Evolutionary conservation across 2,888 invertebrate species (phyloP), one percentile per base, ranked within the genome.

Genomic region (Eurytoma adleriae): DNA sequence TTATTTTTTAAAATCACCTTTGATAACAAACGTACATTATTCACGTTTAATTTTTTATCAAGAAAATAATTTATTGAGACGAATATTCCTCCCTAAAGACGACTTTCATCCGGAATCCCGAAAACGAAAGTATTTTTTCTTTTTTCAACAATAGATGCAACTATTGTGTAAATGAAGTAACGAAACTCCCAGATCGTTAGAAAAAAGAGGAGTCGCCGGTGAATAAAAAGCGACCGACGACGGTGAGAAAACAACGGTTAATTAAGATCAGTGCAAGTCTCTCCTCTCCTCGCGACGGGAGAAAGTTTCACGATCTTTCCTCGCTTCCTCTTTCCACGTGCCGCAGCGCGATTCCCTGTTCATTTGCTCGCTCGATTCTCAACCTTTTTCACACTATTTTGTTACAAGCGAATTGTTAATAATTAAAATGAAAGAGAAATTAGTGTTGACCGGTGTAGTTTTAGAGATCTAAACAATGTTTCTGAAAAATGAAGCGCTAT

Each of bases 261-360:
- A 84, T 84, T 84, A 84, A 81, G 70, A 83, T 83, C 79, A 69
- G 78, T 69, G 72, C 68, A 71, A 78, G 67, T 73, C 61, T 66
- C 59, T 16, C 69, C 66, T 50, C 73, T 76, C 71, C 69, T 67
- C 50, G 64, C 78, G 67, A 61, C 61, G 75, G 79, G 84, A 84
- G 85, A 85, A 85, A 85, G 83, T 84, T 83, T 82, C 79, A 74
- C 70, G 78, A 80, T 82, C 83, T 83, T 78, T 83, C 54, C 57
- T 72, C 57, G 50, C 50, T 74, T 73, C 18, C 52, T 71, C 24
- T 10, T 66, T 27, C 24, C 64, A 18, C 59, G 10, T 5, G 13
- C 12, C 68, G n/a, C 18, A 7, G n/a, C 27, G 40, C n/a, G 16
- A 54, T 68, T 13, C 20, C 52, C 70, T 18, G 18, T 40, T 24